phyloP scores from a whole-genome alignment of 2,888 invertebrate genomes.

The Uropetala carovei region DNA sequence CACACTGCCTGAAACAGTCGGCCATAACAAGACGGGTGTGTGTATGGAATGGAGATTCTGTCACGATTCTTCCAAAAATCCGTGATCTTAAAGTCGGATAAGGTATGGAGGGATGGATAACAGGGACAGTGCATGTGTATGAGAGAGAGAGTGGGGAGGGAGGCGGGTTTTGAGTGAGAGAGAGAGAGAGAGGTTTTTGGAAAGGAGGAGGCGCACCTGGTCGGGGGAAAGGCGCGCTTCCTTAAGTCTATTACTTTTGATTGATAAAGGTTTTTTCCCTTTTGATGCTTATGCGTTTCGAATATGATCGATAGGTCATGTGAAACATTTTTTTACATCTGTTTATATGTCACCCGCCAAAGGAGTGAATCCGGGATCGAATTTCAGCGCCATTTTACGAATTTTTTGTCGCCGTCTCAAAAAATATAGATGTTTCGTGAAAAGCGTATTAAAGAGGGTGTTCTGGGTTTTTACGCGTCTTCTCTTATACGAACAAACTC shows the following conservation, averaged over 20 bases:
- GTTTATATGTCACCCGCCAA: neutral
- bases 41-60: slow-evolving; percentile 6
- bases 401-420: neutral
- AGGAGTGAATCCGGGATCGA: neutral
- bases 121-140: neutral
- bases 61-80: slow-evolving; percentile 39
- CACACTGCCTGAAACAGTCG: neutral
- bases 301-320: neutral
- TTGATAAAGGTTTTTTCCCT: slow-evolving; percentile 23
- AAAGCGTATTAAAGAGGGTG: neutral
- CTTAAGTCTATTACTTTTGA: slow-evolving; percentile 31
- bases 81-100: slow-evolving; percentile 4
- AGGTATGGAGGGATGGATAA: neutral
- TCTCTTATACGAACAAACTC: neutral
- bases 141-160: neutral
- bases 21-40: neutral
- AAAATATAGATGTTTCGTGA: neutral
- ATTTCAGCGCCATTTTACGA: neutral
- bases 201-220: slow-evolving; percentile 31
- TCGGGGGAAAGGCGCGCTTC: neutral
- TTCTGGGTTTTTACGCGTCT: neutral
- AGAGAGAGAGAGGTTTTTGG: neutral
- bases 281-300: neutral
- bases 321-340: slow-evolving; percentile 13
- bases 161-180: neutral